Conservation (phyloP, 2,113 vertebrate species). For the Caranx melampygus region DNA sequence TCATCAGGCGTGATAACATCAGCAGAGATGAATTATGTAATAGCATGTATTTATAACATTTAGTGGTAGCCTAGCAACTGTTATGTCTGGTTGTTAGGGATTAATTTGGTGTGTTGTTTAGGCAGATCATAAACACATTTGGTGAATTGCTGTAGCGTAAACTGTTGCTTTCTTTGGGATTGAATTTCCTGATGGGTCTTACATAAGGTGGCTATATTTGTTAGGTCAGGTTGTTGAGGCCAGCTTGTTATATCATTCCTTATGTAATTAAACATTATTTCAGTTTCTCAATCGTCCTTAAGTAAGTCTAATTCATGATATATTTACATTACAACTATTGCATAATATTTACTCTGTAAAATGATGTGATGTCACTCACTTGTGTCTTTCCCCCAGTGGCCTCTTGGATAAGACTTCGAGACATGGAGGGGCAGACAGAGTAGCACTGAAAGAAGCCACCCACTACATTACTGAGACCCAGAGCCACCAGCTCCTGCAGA, state of each 20-base stretch:
- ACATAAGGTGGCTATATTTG: not conserved
- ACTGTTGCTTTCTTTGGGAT: not conserved
- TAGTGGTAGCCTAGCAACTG: not conserved
- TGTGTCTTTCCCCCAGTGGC: constrained; percentile 94
- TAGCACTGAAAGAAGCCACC: constrained; percentile 96
- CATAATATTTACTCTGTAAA: not conserved
- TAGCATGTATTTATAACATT: not conserved
- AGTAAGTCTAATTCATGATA: not conserved
- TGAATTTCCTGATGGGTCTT: not conserved
- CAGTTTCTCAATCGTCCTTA: not conserved
- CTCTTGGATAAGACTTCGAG: constrained; percentile 94
- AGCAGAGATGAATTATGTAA: not conserved
- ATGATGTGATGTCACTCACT: constrained; percentile 58
- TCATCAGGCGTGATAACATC: not conserved
- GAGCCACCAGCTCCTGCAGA: constrained; percentile 91
- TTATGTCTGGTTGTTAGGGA: not conserved
- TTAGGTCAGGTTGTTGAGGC: not conserved
- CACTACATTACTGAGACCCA: constrained; percentile 91
- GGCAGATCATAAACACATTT: not conserved
- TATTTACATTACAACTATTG: not conserved
- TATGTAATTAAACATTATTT: constrained; percentile 4
- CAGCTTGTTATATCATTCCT: not conserved
- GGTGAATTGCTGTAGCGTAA: not conserved
- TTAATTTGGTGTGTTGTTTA: constrained; percentile 2
- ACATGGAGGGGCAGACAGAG: constrained; percentile 95